phyloP scores from a whole-genome alignment of 2,113 vertebrate genomes.

The Lagopus leucura region DNA sequence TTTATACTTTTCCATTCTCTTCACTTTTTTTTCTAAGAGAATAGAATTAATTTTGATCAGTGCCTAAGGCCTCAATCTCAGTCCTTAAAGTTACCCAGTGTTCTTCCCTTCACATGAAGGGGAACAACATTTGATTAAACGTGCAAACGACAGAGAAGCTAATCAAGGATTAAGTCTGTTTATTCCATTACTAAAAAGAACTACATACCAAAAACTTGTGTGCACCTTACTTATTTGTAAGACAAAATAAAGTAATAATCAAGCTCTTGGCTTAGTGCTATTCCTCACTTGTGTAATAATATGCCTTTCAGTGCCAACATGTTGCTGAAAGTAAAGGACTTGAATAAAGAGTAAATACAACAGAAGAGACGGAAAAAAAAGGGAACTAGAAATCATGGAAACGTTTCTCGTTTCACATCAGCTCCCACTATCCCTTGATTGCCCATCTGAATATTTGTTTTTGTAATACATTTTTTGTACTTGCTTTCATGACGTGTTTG shows the following conservation, averaged over 20 bases:
- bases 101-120: not conserved
- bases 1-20: not conserved
- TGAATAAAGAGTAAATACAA: not conserved
- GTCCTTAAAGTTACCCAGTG: not conserved
- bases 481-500: not conserved
- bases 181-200: not conserved
- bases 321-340: not conserved
- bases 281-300: not conserved
- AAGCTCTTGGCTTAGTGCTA: not conserved
- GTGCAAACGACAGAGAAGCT: not conserved
- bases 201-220: not conserved
- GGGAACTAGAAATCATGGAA: not conserved
- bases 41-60: not conserved
- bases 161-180: not conserved
- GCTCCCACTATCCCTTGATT: not conserved
- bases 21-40: conserved; percentile 30
- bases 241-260: not conserved
- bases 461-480: not conserved
- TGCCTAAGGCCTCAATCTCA: not conserved
- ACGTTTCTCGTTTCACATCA: not conserved
- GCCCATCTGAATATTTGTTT: not conserved
- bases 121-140: not conserved
- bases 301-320: not conserved
- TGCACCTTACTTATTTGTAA: not conserved
- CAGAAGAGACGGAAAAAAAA: not conserved